Base-by-base conservation (phyloP, 2,888 invertebrate genomes). In the Hydrotaea cyrtoneurina region DNA sequence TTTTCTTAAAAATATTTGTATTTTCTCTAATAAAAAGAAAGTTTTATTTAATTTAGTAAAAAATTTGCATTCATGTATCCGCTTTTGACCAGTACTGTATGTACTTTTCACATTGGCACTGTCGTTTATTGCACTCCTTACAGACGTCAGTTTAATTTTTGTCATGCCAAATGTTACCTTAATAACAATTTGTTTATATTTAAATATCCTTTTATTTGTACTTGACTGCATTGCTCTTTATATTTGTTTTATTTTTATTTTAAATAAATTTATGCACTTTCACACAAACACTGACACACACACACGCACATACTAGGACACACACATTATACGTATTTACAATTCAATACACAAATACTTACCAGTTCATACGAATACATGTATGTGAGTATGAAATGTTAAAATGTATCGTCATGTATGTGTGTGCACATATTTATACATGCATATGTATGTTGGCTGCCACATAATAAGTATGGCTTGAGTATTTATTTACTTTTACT, bases 181-280 rank as follows among this genome's bases (percentile, higher is more conserved):
- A 5, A 17, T 55, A 13, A 46, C 69, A 69, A 69, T 69, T 43
- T 69, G 21, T 69, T 69, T 46, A 69, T 69, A 46, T 69, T 69
- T 69, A 69, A 66, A 66, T 66, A 66, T 43, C 66, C 39, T 66
- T 66, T 66, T 43, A 21, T 69, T 43, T 69, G 21, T 46, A 69
- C 69, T 69, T 69, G 69, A 23, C 69, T 69, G 69, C 7, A 39
- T 39, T 66, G 66, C 66, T 19, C 21, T 43, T 66, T 21, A 62
- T 17, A 36, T 64, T 64, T 64, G 39, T 19, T 66, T 43, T 21
- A 66, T 21, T 64, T 36, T 31, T 31, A 31, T 31, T 64, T 13
- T 39, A 66, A 64, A 64, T 66, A 66, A 43, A 66, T 66, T 66
- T 43, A 69, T 69, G 69, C 46, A 69, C 43, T 69, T 69, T 69